A percentile compares a stretch with the other conserved stretches of the same genome.
Conservation (phyloP, 2,113 vertebrate species). For the Pomatostomus ruficeps region DNA sequence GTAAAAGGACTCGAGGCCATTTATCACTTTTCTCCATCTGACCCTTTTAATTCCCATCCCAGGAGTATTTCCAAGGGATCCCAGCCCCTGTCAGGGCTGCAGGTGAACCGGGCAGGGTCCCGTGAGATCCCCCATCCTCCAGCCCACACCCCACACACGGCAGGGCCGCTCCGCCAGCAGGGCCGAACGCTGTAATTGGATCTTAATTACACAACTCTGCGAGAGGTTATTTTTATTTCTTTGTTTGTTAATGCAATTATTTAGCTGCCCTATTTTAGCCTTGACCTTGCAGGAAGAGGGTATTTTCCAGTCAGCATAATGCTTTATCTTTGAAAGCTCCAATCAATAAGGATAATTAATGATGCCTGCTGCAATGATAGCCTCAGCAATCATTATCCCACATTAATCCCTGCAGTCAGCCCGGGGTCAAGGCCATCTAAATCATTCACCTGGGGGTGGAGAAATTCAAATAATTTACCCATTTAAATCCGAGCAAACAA, state of each 20-base stretch:
- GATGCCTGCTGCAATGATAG: conserved; percentile 99
- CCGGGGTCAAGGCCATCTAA: conserved; percentile 96
- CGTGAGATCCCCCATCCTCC: neutral
- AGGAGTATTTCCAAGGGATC: conserved; percentile 54
- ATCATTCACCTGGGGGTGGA: conserved; percentile 93
- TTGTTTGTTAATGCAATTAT: conserved; percentile 87
- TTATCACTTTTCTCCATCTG: conserved; percentile 55
- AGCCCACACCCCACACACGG: neutral
- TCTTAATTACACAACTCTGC: conserved; percentile 79
- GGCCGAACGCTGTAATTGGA: conserved; percentile 74
- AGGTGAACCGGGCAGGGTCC: conserved; percentile 36
- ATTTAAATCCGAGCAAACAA: conserved; percentile 80
- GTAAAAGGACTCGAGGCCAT: conserved; percentile 58
- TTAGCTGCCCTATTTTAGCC: conserved; percentile 87
- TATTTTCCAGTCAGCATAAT: conserved; percentile 99
- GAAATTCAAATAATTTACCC: conserved; percentile 99
- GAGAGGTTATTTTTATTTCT: conserved; percentile 83
- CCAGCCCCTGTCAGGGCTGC: neutral
- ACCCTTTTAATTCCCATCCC: conserved; percentile 62
- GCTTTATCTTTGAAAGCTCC: conserved; percentile 99
- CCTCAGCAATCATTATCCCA: conserved; percentile 98
- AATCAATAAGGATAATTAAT: conserved; percentile 99
- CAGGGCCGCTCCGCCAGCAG: conserved; percentile 60
- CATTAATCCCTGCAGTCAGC: conserved; percentile 98
- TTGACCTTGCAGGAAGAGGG: conserved; percentile 97